These are phyloP conservation scores for Caenorhabditis sp. DNA, from an alignment of 2,888 invertebrate genomes.

Conservation along the genomic window DNA sequence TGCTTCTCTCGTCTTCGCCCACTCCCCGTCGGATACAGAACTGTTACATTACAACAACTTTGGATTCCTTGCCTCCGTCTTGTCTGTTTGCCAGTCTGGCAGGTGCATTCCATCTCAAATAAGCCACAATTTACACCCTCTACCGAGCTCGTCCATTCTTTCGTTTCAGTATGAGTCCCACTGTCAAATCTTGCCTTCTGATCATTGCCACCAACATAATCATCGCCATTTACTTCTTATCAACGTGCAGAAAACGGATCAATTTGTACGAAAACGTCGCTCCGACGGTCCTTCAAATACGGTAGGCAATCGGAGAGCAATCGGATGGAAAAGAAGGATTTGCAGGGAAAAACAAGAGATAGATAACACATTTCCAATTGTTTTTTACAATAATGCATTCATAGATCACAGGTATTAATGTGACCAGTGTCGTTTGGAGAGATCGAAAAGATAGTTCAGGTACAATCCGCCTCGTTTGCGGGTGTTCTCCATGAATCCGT, in stretches of 20 bases:
- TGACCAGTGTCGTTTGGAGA: no score
- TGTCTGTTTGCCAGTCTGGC: constrained; percentile 44
- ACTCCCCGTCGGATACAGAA: neutral
- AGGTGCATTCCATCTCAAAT: constrained; percentile 27
- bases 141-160: neutral
- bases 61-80: no score
- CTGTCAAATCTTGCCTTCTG: constrained; percentile 50
- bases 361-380: constrained; percentile 32
- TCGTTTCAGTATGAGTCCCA: constrained; percentile 22
- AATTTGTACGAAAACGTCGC: neutral
- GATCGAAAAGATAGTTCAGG: no score
- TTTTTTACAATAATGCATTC: constrained; percentile 38
- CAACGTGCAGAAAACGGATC: constrained; percentile 14
- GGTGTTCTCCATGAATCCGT: constrained; percentile 49
- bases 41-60: neutral
- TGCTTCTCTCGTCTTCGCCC: neutral
- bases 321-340: neutral
- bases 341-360: constrained; percentile 37
- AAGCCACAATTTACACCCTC: constrained; percentile 16
- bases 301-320: neutral
- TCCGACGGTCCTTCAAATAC: constrained; percentile 39
- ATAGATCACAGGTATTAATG: constrained; percentile 44
- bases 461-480: constrained; percentile 27
- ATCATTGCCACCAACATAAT: constrained; percentile 24
- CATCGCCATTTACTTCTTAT: constrained; percentile 27